A percentile compares a stretch with the other conserved stretches of the same genome.
Evolutionary conservation across 2,797 vertebrate species (phyloP).

Genomic region (Borostomias antarcticus): DNA sequence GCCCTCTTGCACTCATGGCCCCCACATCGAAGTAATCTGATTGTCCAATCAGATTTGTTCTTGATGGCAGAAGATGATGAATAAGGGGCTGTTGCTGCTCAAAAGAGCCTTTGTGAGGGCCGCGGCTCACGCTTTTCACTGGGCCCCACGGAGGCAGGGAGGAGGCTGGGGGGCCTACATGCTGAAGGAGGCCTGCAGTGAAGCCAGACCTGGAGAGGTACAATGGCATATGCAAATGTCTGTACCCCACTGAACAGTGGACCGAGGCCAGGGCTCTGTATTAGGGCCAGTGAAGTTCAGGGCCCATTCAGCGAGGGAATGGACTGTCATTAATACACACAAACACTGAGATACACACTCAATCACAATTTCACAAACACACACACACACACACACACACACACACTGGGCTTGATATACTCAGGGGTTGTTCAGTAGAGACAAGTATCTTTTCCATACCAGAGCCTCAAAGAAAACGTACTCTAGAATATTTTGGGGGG

Average conservation of each 20-base stretch:
- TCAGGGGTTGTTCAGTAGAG: no score
- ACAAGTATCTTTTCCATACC: neutral
- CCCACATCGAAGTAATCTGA: slow-evolving; percentile 54
- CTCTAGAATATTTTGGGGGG: neutral
- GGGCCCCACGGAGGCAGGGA: slow-evolving; percentile 21
- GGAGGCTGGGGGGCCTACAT: slow-evolving; percentile 23
- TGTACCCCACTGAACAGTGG: slow-evolving; percentile 15
- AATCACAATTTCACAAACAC: slow-evolving; percentile 6
- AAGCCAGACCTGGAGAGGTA: slow-evolving; percentile 48
- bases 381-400: slow-evolving; percentile 13
- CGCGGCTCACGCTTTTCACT: slow-evolving; percentile 54
- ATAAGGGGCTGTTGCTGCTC: slow-evolving; percentile 54
- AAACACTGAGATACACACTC: slow-evolving; percentile 4
- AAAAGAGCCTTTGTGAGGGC: slow-evolving; percentile 62
- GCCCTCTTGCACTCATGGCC: slow-evolving; percentile 52
- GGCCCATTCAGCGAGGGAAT: slow-evolving; percentile 10
- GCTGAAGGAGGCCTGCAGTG: slow-evolving; percentile 40
- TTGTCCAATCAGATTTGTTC: slow-evolving; percentile 57
- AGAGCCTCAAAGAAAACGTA: neutral
- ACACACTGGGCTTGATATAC: no score
- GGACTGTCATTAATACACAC: slow-evolving; percentile 23
- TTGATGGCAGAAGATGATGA: slow-evolving; percentile 59
- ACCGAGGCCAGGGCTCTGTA: slow-evolving; percentile 8
- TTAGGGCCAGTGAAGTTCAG: slow-evolving; percentile 18
- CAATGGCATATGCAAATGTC: slow-evolving; percentile 59